These are phyloP conservation scores for Ridgeia piscesae DNA, from an alignment of 1,140 invertebrate genomes.

Conservation along the genomic window DNA sequence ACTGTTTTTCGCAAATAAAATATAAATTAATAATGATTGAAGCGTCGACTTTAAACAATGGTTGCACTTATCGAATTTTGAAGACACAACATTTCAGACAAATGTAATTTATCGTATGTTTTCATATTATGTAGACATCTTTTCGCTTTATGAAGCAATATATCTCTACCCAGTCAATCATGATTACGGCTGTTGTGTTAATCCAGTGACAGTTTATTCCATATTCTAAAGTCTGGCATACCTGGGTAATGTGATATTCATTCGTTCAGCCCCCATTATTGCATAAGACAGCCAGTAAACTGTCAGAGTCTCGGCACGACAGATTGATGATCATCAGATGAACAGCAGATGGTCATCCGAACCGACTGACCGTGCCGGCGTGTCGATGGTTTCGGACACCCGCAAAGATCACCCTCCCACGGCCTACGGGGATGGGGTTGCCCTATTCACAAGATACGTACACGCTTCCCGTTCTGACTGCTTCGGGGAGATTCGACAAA, in stretches of 20 bases:
- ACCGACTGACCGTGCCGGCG: not conserved
- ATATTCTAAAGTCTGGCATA: too few species aligned
- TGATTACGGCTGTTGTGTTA: too few species aligned
- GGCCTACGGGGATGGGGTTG: not conserved
- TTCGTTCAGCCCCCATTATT: too few species aligned
- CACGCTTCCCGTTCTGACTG: not conserved
- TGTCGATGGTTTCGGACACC: not conserved
- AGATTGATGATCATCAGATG: too few species aligned
- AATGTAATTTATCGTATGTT: not conserved
- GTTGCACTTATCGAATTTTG: not conserved
- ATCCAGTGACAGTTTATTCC: too few species aligned
- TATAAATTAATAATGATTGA: not conserved
- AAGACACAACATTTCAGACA: not conserved
- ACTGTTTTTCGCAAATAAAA: not conserved
- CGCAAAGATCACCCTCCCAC: not conserved
- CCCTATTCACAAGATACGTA: not conserved
- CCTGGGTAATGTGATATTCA: too few species aligned
- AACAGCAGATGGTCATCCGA: not conserved
- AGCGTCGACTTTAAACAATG: not conserved
- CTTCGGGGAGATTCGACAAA: too few species aligned
- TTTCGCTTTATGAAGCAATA: too few species aligned
- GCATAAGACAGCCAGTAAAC: too few species aligned
- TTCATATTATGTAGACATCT: too few species aligned
- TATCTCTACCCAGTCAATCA: too few species aligned
- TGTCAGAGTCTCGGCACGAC: too few species aligned